Conservation (phyloP, 2,797 vertebrate species). For the Meriones psammophilus region DNA sequence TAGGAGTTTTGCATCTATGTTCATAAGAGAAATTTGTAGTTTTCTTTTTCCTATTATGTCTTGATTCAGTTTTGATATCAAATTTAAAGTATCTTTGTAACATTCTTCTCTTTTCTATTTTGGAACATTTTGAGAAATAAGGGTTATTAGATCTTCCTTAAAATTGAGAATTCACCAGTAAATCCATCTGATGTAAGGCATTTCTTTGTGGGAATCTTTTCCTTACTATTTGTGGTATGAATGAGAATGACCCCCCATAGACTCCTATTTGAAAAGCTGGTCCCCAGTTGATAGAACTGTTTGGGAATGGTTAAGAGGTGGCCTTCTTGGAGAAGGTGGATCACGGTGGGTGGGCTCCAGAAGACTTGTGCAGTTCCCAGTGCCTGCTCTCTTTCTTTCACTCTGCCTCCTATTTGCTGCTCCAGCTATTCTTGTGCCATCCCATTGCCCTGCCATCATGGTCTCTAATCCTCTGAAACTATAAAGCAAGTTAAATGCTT, state of each 20-base stretch:
- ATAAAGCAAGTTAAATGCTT: background rate
- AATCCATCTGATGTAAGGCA: background rate
- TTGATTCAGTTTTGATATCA: background rate
- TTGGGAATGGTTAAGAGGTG: background rate
- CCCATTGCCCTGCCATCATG: background rate
- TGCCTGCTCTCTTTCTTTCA: background rate
- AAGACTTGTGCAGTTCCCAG: background rate
- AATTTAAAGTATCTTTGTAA: background rate
- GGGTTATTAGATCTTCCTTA: background rate
- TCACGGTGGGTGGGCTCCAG: background rate
- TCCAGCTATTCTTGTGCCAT: background rate
- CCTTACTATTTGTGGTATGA: background rate
- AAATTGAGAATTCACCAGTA: background rate
- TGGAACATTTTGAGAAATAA: background rate
- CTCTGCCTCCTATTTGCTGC: background rate
- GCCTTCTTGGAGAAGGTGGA: background rate
- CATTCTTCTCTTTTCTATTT: background rate
- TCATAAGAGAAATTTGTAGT: background rate
- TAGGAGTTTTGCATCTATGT: background rate
- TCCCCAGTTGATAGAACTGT: background rate
- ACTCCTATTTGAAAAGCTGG: background rate
- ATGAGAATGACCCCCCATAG: background rate
- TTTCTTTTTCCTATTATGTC: background rate
- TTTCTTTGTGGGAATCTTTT: background rate
- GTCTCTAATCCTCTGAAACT: background rate